A percentile compares a stretch with the other conserved stretches of the same genome.
Conservation (phyloP, 1,140 invertebrate species). For the Bombus turneri region DNA sequence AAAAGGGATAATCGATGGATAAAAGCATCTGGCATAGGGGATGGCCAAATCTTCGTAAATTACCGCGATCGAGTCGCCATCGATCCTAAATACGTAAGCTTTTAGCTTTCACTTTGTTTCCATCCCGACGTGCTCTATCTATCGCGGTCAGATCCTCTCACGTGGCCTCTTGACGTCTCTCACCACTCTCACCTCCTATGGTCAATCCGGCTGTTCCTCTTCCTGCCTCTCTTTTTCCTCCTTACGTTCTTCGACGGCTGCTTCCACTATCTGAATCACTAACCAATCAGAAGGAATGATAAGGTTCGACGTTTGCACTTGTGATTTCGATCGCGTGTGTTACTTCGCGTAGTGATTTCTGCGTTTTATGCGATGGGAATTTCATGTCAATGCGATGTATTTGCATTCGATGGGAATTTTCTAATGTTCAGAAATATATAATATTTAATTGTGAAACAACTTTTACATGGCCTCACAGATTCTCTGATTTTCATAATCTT, state of each 20-base stretch:
- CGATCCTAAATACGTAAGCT: slow-evolving; percentile 71
- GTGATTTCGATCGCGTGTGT: not conserved
- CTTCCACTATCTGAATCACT: not conserved
- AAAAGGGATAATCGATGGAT: slow-evolving; percentile 44
- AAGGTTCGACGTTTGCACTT: slow-evolving; percentile 1
- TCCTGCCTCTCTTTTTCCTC: not conserved
- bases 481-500: not conserved
- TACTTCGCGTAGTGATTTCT: not conserved
- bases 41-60: slow-evolving; percentile 69
- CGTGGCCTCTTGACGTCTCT: slow-evolving; percentile 23
- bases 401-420: not conserved
- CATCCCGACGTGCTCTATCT: slow-evolving; percentile 40
- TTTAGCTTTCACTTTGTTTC: slow-evolving; percentile 63
- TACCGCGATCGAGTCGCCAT: slow-evolving; percentile 62
- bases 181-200: slow-evolving; percentile 12
- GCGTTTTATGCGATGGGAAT: not conserved
- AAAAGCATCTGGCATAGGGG: slow-evolving; percentile 1
- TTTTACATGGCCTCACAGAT: too few species aligned
- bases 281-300: not conserved
- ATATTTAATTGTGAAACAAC: not conserved
- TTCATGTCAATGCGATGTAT: not conserved
- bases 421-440: not conserved
- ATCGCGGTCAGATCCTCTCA: slow-evolving; percentile 29
- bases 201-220: slow-evolving; percentile 17
- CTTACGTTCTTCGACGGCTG: not conserved